Evolutionary conservation across 2,888 invertebrate genomes (phyloP).

Genomic region (Melanophora roralis): DNA sequence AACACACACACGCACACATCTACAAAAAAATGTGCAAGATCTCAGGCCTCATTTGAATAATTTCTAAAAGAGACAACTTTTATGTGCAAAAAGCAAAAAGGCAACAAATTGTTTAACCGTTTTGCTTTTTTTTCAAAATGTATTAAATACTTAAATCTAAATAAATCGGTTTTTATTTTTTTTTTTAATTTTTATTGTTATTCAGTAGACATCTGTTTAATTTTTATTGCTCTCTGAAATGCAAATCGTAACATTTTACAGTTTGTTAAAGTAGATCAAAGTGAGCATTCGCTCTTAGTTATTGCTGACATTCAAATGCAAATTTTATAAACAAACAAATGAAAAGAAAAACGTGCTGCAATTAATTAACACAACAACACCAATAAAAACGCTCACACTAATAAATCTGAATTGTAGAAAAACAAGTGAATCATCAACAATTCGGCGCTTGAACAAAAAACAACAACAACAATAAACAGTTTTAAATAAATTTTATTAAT

Average conservation of each 20-base stretch:
- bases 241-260: not conserved
- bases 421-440: slow-evolving; percentile 27
- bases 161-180: too few relatives aligned
- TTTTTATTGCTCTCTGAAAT: too few relatives aligned
- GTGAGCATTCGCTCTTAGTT: not conserved
- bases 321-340: slow-evolving; percentile 27
- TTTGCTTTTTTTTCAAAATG: not conserved
- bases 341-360: slow-evolving; percentile 37
- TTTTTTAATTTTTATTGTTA: too few relatives aligned
- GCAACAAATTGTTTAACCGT: not conserved
- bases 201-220: too few relatives aligned
- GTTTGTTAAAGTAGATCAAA: slow-evolving; percentile 41
- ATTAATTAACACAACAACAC: slow-evolving; percentile 7
- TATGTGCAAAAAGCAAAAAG: too few relatives aligned
- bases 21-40: not conserved
- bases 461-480: not conserved
- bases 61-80: too few relatives aligned
- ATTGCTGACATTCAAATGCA: slow-evolving; percentile 21
- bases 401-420: not conserved
- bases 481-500: slow-evolving; percentile 22
- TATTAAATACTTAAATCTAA: too few relatives aligned
- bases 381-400: not conserved
- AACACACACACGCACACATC: not conserved
- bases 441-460: slow-evolving; percentile 18
- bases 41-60: not conserved